Evolutionary conservation across 2,888 invertebrate species (phyloP), one percentile per base, ranked within the genome.

Genomic region (Papilio gigon): DNA sequence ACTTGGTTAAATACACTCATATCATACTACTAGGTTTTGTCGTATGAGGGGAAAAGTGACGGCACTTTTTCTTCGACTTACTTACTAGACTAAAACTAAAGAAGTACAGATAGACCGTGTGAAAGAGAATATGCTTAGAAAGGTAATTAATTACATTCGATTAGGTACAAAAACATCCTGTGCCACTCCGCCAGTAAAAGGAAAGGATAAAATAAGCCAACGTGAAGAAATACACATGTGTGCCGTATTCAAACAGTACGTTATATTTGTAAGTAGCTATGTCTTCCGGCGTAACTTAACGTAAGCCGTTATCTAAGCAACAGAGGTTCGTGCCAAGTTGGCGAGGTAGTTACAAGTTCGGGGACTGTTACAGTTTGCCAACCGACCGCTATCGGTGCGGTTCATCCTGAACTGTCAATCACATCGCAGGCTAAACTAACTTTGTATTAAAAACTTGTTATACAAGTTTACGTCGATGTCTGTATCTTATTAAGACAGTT

Each of bases 381-480:
- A 53, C 53, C 30, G 30, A 53, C 53, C 30, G 53, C 6, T 53
- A 53, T 27, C 30, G 53, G 30, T 30, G 14, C 30, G 27, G 30
- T 53, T 30, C 53, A 53, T 53, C 53, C n/a, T n/a, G n/a, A 27
- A 30, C 30, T 53, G 53, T 53, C 53, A 53, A 53, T 53, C 53
- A 53, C 53, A 9, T 30, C 30, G 30, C n/a, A 53, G n/a, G 30
- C 53, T 53, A 53, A 53, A 53, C 53, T 30, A 30, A 53, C 30
- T 53, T 27, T 53, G 27, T 53, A 53, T 27, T 27, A 53, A 25
- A 53, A n/a, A 11, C 6, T 30, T 53, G 30, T 53, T 53, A 0
- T 30, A 30, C 53, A 53, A 53, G 53, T 53, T 17, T 53, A 30
- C 11, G 22, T 50, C 14, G 22, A 50, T 25, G 25, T 50, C n/a